These are phyloP conservation scores for Sinodicranocentrus sp. DNA, from an alignment of 2,888 invertebrate species.

Conservation along the genomic window DNA sequence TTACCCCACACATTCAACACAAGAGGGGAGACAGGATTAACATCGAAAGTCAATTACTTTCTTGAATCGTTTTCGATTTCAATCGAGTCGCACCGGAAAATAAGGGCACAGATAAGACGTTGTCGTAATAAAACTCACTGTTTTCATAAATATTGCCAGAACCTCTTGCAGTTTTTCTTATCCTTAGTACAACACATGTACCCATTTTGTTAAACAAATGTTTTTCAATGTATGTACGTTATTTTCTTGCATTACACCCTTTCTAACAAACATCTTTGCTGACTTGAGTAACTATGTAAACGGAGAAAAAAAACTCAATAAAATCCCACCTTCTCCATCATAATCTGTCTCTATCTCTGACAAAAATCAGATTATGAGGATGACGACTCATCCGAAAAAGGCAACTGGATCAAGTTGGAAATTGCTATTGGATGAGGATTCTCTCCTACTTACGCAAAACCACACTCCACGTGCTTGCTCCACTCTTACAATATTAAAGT, in stretches of 20 bases:
- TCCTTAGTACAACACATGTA: too few relatives aligned
- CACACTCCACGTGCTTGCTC: background rate
- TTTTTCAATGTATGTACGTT: too few relatives aligned
- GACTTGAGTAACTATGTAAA: background rate
- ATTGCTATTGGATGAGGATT: background rate
- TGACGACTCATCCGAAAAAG: background rate
- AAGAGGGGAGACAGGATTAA: background rate
- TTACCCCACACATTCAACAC: background rate
- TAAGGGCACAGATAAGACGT: background rate
- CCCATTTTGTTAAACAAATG: too few relatives aligned
- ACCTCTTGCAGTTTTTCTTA: too few relatives aligned
- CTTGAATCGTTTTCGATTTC: constrained; percentile 14
- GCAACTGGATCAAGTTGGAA: background rate
- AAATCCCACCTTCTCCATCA: background rate
- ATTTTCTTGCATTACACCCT: background rate
- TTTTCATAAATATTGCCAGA: too few relatives aligned
- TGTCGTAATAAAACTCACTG: background rate
- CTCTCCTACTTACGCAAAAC: background rate
- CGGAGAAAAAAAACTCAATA: background rate
- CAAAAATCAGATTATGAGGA: background rate
- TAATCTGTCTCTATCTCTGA: background rate
- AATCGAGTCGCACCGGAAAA: background rate
- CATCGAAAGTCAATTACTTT: constrained; percentile 36
- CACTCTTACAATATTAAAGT: background rate
- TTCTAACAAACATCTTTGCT: background rate